These are phyloP conservation scores for Drosophila baimaii DNA, from an alignment of 1,140 invertebrate species.

Conservation along the genomic window DNA sequence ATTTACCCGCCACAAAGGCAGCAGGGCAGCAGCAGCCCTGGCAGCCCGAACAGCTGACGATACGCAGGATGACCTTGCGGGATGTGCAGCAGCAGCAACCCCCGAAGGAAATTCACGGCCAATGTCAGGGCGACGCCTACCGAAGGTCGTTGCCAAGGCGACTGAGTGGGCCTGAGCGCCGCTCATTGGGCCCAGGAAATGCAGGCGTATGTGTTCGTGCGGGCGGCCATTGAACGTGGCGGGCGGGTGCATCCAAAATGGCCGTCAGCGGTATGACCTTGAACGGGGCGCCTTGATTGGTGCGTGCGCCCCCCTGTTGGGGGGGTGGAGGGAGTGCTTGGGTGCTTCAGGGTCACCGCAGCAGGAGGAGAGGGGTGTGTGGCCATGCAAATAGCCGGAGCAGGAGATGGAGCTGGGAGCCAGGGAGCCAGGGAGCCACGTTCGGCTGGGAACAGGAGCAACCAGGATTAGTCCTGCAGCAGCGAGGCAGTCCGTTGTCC, in stretches of 20 bases:
- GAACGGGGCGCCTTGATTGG: conserved; percentile 33
- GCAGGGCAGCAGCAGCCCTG: conserved; percentile 50
- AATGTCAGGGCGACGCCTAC: conserved; percentile 80
- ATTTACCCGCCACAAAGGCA: conserved; percentile 1
- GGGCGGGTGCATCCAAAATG: conserved; percentile 67
- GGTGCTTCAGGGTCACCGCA: not conserved
- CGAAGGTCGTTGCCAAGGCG: conserved; percentile 73
- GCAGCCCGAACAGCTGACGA: conserved; percentile 27
- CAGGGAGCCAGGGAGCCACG: conserved; percentile 23
- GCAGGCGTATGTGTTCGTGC: conserved; percentile 47
- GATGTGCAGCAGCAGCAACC: conserved; percentile 60
- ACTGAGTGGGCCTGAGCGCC: conserved; percentile 53
- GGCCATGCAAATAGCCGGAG: conserved; percentile 6
- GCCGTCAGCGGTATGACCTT: conserved; percentile 75
- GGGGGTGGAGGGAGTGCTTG: not conserved
- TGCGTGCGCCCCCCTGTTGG: not conserved
- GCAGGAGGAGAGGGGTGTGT: not conserved
- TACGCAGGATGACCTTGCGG: conserved; percentile 50
- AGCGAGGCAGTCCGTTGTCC: not conserved
- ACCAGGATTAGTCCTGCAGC: conserved; percentile 33
- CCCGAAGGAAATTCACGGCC: conserved; percentile 55
- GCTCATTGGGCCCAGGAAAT: conserved; percentile 77
- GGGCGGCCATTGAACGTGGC: conserved; percentile 72
- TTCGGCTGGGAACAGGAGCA: conserved; percentile 39
- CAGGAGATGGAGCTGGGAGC: not conserved